These are phyloP conservation scores for Spilarctia lutea DNA, from an alignment of 2,888 invertebrate genomes.

Conservation along the genomic window DNA sequence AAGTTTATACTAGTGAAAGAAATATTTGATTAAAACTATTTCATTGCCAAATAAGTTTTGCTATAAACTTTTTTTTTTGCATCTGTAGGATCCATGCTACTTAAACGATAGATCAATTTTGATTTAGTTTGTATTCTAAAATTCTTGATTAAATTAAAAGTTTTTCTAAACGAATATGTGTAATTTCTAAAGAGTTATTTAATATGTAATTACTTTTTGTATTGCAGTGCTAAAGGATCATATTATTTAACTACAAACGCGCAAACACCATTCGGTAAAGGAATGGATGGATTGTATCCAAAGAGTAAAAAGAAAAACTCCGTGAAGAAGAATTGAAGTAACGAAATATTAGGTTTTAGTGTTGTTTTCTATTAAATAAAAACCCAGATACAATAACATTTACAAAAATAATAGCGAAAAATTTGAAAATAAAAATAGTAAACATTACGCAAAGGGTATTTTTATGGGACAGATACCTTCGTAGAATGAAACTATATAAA, in stretches of 20 bases:
- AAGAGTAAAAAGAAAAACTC: conserved; percentile 68
- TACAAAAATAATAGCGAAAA: not conserved
- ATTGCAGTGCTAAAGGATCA: conserved; percentile 80
- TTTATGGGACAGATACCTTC: not conserved
- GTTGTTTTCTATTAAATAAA: not conserved
- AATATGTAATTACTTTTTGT: conserved; percentile 2
- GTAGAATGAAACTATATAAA: not conserved
- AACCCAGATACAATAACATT: not conserved
- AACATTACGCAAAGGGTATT: not conserved
- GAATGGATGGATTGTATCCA: conserved; percentile 75
- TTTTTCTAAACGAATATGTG: too few species aligned
- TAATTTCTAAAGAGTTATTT: not conserved
- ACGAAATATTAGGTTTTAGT: not conserved
- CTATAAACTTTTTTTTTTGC: not conserved
- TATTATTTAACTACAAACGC: conserved; percentile 80
- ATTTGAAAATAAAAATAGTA: not conserved
- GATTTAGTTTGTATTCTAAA: too few species aligned
- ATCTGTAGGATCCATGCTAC: not conserved
- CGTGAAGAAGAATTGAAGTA: conserved; percentile 45
- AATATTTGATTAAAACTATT: too few species aligned
- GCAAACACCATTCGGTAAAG: conserved; percentile 79
- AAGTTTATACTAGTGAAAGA: not conserved
- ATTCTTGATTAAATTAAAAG: too few species aligned
- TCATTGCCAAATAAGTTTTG: not conserved
- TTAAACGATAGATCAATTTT: not conserved